A percentile compares a stretch with the other conserved stretches of the same genome.
phyloP scores from a whole-genome alignment of 2,797 vertebrate genomes.

The Cyprinodon diabolis region DNA sequence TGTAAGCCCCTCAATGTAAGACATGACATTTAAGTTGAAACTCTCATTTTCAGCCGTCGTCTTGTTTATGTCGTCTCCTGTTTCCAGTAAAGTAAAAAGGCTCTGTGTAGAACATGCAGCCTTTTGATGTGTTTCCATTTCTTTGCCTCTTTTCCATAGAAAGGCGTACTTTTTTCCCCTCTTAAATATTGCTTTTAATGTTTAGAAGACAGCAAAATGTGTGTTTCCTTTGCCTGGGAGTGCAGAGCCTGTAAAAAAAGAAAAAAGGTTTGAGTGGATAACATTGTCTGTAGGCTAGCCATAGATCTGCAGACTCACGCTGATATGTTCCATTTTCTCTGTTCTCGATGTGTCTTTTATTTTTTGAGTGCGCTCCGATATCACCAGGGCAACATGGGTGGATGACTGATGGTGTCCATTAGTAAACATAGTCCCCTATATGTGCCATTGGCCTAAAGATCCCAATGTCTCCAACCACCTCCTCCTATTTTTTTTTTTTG shows the following conservation, averaged over 20 bases:
- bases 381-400: conserved; percentile 72
- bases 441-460: conserved; percentile 74
- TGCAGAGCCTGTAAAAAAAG: conserved; percentile 43
- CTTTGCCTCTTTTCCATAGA: conserved; percentile 17
- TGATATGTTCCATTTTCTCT: conserved; percentile 71
- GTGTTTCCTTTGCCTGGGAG: conserved; percentile 54
- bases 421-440: conserved; percentile 77
- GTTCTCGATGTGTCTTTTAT: conserved; percentile 67
- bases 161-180: conserved; percentile 40
- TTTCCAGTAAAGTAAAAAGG: conserved; percentile 30
- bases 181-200: conserved; percentile 37
- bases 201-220: conserved; percentile 46
- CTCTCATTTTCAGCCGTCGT: conserved; percentile 16
- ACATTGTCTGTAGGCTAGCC: conserved; percentile 51
- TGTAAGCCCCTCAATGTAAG: conserved; percentile 12
- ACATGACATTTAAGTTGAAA: conserved; percentile 32
- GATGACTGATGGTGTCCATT: conserved; percentile 80
- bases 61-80: conserved; percentile 17
- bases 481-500: conserved; percentile 16
- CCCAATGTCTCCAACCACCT: conserved; percentile 58
- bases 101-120: conserved; percentile 33
- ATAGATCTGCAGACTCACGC: conserved; percentile 68
- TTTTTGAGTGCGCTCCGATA: conserved; percentile 67
- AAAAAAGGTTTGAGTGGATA: conserved; percentile 55
- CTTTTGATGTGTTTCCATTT: conserved; percentile 44